Evolutionary conservation across 1,140 invertebrate genomes (phyloP), one percentile per base, ranked within the genome.

Genomic region (Odontomachus brunneus): DNA sequence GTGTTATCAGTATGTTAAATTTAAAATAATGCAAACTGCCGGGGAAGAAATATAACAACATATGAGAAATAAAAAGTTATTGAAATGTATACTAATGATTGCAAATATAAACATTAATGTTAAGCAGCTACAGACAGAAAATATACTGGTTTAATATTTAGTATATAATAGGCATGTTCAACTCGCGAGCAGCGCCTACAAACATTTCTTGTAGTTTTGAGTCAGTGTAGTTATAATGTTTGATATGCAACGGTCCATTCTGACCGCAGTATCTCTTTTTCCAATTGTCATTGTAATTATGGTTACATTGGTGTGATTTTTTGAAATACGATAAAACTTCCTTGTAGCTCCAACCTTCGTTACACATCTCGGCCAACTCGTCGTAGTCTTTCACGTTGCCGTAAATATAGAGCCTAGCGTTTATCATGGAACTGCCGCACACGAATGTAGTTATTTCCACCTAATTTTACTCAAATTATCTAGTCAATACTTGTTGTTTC

Each of bases 331-430:
- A 95, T 0, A 96, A 85, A 0, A 96, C 94, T n/a, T 95, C 93
- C 5, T 96, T 93, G 89, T 95, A 96, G 14, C 87, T 90, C 94
- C 94, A 95, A 0, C 95, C 96, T 0, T 85, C 51, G 78, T 95
- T 95, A 0, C 96, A 96, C 24, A 94, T 89, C 11, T 87, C 83
- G 5, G 95, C 95, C 97, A 96, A 97, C 0, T 94, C 85, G 88
- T 97, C 95, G 86, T 95, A 97, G 86, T 97, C 96, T 7, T 88
- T 90, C 1, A 95, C 94, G 91, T 97, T 96, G 0, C 97, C 97
- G 74, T 96, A 94, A 0, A 97, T 93, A 89, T 97, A 97, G 1
- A 97, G 92, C 97, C 98, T 97, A 2, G 96, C 97, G 93, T 98
- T 98, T 17, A 97, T 95, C 0, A 95, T 95, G 1, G 96, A 96